Base-by-base conservation (phyloP, 2,888 invertebrate genomes). In the Entomobrya multifasciata region DNA sequence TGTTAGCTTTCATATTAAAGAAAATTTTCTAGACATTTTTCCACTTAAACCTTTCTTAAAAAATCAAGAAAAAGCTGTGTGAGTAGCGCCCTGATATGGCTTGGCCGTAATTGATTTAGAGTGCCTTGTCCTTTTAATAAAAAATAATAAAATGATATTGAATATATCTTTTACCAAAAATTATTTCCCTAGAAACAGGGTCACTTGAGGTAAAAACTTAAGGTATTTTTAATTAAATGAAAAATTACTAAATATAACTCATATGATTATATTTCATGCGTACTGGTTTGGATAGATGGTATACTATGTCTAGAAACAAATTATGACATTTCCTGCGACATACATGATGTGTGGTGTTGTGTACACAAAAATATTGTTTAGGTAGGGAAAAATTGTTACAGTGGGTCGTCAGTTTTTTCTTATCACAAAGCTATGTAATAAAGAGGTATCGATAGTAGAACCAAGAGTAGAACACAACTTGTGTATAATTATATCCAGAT, bases 61-160 rank as follows among this genome's bases (percentile, higher is more conserved):
- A 13, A 49, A 49, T 62, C 8, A 44, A 44, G 47, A 3, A 49
- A 72, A 72, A 22, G 25, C 49, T 72, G 49, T n/a, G n/a, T 49
- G 49, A 49, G 72, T 72, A 72, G 72, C 72, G 13, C 72, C 72
- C 72, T 72, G 49, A 72, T 72, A 49, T 72, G 72, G 49, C 17
- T 44, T 70, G 30, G 30, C 17, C 72, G 27, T 72, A 49, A n/a
- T n/a, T n/a, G 25, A 49, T 49, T 72, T 74, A 83, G 83, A 84
- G 84, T 84, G 84, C 84, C 84, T 84, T 84, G 84, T 47, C 77
- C 77, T 15, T 20, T 84, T 72, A 67, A 70, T 47, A 47, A 30
- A 81, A 77, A 20, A 52, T 65, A 57, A 27, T 27, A 55, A 60
- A 13, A 17, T 62, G 8, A 36, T 36, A 36, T 6, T 36, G 20